Conservation (phyloP, 2,888 invertebrate species). For the Leptura quadrifasciata region DNA sequence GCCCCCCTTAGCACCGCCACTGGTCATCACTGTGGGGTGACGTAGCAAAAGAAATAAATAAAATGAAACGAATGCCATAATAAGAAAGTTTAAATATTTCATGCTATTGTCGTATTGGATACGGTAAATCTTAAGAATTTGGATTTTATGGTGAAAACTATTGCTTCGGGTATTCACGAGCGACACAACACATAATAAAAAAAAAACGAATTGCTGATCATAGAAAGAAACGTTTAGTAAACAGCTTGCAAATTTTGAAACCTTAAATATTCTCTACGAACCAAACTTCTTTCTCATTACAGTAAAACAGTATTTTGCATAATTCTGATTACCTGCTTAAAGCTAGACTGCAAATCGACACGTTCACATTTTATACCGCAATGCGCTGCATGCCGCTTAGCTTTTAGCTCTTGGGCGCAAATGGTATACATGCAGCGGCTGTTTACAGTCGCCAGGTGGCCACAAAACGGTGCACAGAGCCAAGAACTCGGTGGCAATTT, state of each 20-base stretch:
- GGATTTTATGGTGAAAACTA: no score
- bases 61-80: no score
- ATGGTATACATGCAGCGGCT: constrained; percentile 13
- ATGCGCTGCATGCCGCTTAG: constrained; percentile 18
- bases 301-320: neutral
- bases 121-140: no score
- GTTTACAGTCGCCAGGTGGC: constrained; percentile 30
- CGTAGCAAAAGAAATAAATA: no score
- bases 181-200: no score
- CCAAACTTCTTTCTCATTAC: neutral
- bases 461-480: constrained; percentile 25
- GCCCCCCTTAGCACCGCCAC: no score
- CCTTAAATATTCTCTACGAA: neutral
- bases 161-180: no score
- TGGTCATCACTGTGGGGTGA: no score
- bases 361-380: constrained; percentile 17
- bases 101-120: no score
- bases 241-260: neutral
- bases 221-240: neutral
- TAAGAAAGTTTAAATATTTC: no score
- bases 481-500: constrained; percentile 29
- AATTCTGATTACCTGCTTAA: constrained; percentile 18
- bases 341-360: constrained; percentile 12
- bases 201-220: no score
- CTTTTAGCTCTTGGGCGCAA: constrained; percentile 10